Base-by-base conservation (phyloP, 2,113 vertebrate species). In the Hippocampus guttulatus region DNA sequence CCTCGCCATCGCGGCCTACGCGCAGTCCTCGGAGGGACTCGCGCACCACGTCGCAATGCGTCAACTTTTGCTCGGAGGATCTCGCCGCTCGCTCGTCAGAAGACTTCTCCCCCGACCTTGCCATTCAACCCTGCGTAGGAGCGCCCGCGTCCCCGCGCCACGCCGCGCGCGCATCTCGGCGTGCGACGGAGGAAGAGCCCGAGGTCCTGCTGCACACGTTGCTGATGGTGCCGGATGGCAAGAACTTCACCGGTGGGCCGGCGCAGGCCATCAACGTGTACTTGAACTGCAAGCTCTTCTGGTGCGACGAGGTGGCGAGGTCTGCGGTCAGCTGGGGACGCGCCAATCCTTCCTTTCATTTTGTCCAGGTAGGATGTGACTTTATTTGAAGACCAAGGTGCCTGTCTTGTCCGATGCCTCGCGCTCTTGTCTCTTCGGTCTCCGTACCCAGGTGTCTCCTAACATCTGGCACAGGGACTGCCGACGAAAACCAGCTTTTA, bases 261-360 rank as follows among this genome's bases (percentile, higher is more conserved):
- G 76, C 74, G 23, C 33, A 77, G 20, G 67, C 92, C 12, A 94
- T 92, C 33, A 98, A 95, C 0, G 69, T 95, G 3, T 99, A 98
- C 87, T 87, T 99, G 52, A 97, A 90, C 75, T 97, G 94, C 88
- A 98, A 97, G 61, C 89, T 98, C 69, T 95, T 99, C 70, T 93
- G 92, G 85, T 91, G 91, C 0, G 93, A 96, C 69, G 95, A 94
- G 82, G 92, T 88, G 0, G 91, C 91, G 0, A 93, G 92, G 51
- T 98, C 97, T 3, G 47, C 87, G 1, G 87, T 96, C 0, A 57
- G 92, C 5, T 98, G 97, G 97, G 94, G 93, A 45, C 93, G 92
- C 14, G 57, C 81, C 1, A 88, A 93, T 49, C 97, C 97, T 11
- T 66, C 87, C 1, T 99, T 98, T 74, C 85, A 89, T 79, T 97